phyloP scores from a whole-genome alignment of 2,888 invertebrate genomes.

The Microchrysa polita region DNA sequence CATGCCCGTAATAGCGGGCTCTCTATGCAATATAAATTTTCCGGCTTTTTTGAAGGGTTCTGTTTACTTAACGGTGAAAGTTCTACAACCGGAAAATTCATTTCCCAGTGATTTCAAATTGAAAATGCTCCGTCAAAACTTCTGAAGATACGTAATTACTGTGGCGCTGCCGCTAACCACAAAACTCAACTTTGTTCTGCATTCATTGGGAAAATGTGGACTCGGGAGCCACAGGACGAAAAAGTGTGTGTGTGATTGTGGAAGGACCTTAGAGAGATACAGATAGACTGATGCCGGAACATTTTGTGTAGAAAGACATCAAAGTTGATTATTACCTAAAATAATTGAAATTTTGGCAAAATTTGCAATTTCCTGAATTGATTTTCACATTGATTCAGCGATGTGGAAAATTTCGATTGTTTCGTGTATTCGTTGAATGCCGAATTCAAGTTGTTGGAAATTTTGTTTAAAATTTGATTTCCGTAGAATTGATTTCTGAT shows the following conservation, averaged over 20 bases:
- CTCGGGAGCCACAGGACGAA: background rate
- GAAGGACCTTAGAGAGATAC: too few relatives aligned
- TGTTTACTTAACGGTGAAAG: slow-evolving; percentile 6
- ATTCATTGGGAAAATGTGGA: background rate
- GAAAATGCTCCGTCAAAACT: background rate
- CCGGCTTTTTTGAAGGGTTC: background rate
- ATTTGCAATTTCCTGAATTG: slow-evolving; percentile 31
- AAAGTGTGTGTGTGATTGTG: background rate
- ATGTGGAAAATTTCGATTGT: slow-evolving; percentile 11
- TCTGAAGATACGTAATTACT: slow-evolving; percentile 1
- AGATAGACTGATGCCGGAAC: too few relatives aligned
- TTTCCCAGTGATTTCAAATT: slow-evolving; percentile 13
- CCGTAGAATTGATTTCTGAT: too few relatives aligned
- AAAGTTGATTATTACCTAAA: background rate
- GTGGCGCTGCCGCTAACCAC: background rate
- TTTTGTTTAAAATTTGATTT: too few relatives aligned
- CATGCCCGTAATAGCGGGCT: too few relatives aligned
- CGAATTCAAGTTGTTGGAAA: too few relatives aligned
- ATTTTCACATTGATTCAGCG: slow-evolving; percentile 1
- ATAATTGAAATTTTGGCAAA: slow-evolving; percentile 7
- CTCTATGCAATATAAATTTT: background rate
- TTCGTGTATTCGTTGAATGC: background rate
- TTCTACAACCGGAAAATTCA: slow-evolving; percentile 24
- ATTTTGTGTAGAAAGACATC: too few relatives aligned
- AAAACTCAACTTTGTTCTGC: background rate